Evolutionary conservation across 2,888 invertebrate species (phyloP).

Genomic region (Tipula vernalis): DNA sequence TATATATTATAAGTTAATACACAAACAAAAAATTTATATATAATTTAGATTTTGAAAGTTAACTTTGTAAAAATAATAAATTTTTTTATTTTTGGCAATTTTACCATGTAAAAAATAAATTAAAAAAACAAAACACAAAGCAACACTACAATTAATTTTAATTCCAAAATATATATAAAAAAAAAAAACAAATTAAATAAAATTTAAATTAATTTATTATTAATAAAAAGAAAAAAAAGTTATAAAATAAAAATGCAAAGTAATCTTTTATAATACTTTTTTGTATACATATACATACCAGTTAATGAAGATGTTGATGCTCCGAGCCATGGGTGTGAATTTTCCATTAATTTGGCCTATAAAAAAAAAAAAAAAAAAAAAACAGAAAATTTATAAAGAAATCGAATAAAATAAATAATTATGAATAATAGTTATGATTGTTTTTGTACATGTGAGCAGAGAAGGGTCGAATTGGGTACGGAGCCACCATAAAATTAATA

Average conservation of each 20-base stretch:
- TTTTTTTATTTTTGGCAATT: neutral
- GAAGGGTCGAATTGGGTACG: neutral
- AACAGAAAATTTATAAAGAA: neutral
- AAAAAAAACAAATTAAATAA: neutral
- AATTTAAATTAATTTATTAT: neutral
- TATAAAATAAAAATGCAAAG: neutral
- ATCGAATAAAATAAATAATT: slow-evolving; percentile 7
- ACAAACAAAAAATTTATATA: neutral
- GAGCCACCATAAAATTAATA: neutral
- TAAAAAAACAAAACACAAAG: neutral
- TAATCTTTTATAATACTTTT: neutral
- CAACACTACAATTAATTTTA: neutral
- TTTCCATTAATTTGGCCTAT: slow-evolving; percentile 86
- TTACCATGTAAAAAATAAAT: neutral
- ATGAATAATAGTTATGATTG: neutral
- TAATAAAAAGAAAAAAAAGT: neutral
- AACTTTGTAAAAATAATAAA: neutral
- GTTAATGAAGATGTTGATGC: slow-evolving; percentile 80
- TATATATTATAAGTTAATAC: neutral
- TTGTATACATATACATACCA: slow-evolving; percentile 52
- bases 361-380: slow-evolving; percentile 36
- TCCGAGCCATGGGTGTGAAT: slow-evolving; percentile 86
- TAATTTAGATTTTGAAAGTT: neutral
- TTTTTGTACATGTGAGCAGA: neutral
- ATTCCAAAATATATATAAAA: neutral